A percentile compares a stretch with the other conserved stretches of the same genome.
Evolutionary conservation across 2,113 vertebrate genomes (phyloP).

Genomic region (Calonectris borealis): DNA sequence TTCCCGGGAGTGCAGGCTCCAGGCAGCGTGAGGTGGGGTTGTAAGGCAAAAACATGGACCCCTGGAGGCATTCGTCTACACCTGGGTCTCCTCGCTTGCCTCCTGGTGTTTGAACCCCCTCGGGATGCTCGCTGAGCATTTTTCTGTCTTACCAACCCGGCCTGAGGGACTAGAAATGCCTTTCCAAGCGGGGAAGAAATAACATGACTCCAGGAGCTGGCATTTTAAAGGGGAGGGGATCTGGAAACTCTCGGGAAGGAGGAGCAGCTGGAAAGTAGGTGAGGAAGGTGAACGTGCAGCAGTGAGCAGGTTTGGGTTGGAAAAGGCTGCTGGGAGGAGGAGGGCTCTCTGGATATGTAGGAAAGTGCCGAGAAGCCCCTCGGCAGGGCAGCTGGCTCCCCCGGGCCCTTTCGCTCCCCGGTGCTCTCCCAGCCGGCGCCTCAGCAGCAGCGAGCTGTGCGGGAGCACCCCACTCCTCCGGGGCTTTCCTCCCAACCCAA

Average conservation of each 20-base stretch:
- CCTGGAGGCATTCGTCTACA: rapidly evolving
- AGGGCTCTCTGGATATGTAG: rapidly evolving
- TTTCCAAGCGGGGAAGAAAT: neutral
- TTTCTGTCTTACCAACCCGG: rapidly evolving
- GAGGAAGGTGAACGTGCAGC: neutral
- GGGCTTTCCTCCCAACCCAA: neutral
- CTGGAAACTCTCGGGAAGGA: neutral
- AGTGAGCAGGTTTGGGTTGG: neutral
- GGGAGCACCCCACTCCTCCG: neutral
- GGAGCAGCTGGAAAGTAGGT: neutral
- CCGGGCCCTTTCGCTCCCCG: neutral
- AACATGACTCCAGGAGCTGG: neutral
- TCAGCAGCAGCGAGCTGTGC: neutral
- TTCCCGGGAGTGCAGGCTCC: neutral
- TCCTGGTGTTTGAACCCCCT: neutral
- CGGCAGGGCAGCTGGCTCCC: neutral
- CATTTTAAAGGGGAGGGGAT: neutral
- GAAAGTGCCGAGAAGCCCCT: neutral
- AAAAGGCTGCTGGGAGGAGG: neutral
- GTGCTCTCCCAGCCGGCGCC: neutral
- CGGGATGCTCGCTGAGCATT: neutral
- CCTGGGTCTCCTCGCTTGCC: neutral
- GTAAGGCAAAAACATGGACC: neutral
- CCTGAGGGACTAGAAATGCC: neutral
- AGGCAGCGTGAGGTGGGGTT: neutral